These are phyloP conservation scores for Diaperis boleti DNA, from an alignment of 2,888 invertebrate species.

Conservation along the genomic window DNA sequence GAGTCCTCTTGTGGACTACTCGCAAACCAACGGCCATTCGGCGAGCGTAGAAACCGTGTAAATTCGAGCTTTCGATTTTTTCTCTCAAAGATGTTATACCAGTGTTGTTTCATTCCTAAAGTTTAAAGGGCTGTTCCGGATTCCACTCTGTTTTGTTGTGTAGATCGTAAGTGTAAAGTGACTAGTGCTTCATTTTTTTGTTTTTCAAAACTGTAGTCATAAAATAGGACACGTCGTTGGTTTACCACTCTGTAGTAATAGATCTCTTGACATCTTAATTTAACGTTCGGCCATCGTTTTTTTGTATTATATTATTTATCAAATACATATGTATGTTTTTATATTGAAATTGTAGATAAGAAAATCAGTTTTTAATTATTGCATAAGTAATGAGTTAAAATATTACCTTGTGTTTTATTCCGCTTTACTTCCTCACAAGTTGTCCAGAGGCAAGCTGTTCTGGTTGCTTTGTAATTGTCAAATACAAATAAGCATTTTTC, in stretches of 20 bases:
- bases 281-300: conserved; percentile 24
- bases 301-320: conserved; percentile 39
- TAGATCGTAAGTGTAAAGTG: conserved; percentile 22
- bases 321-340: conserved; percentile 43
- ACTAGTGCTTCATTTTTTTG: conserved; percentile 17
- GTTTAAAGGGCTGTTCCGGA: conserved; percentile 33
- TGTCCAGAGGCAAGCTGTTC: too few species aligned
- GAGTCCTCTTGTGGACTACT: conserved; percentile 53
- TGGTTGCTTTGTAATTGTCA: too few species aligned
- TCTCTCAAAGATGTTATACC: conserved; percentile 34
- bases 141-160: conserved; percentile 4
- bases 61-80: conserved; percentile 27
- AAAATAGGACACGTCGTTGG: conserved; percentile 7
- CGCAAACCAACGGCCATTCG: conserved; percentile 59
- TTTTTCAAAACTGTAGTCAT: conserved; percentile 7
- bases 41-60: conserved; percentile 48
- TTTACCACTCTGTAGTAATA: conserved; percentile 4
- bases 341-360: conserved; percentile 47
- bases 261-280: background rate
- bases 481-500: too few species aligned
- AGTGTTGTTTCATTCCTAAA: conserved; percentile 39
- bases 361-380: conserved; percentile 39
- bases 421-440: too few species aligned
- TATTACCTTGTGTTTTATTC: background rate
- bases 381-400: conserved; percentile 25